Base-by-base conservation (phyloP, 2,888 invertebrate genomes). In the Orthosia incerta region DNA sequence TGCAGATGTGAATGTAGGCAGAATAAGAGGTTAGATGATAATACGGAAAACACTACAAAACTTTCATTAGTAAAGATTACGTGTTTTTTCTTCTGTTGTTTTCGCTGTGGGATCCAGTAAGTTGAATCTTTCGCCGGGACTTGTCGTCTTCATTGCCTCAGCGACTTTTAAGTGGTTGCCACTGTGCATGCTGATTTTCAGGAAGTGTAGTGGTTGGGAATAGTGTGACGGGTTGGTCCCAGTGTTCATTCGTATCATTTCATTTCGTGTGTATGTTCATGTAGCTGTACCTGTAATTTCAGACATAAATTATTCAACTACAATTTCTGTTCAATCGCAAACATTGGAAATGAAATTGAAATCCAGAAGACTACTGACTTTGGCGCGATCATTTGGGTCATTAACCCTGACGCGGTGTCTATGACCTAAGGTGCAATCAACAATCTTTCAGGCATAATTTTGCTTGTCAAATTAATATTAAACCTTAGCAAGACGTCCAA, bases 1-100 rank as follows among this genome's bases (percentile, higher is more conserved):
- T 7, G 59, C 79, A 90, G 89, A 88, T 2, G 79, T 3, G 70
- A 16, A 50, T 0, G 26, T 83, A 76, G 80, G 83, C 26, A 83
- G 16, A 76, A 78, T 75, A 70, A 55, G 51, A 31, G 4, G 12
- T 26, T 23, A 5, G 2, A 5, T 1, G 18, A 48, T 31, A 18
- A 15, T n/a, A 0, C 4, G 15, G 1, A 45, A 23, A 51, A 20
- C 13, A 23, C 0, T 0, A 15, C 31, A 23, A 9, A 20, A 39
- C 23, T 57, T 9, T n/a, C 16, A 23, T 45, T 31, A 2, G 4
- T 53, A n/a, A 13, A 4, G 4, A 20, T 53, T 53, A 23, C 39
- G 39, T 23, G 9, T 16, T 3, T 55, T 23, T 55, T 55, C 18
- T 55, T 1, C 23, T 7, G 23, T 55, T 26, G 5, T 26, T 55